These are phyloP conservation scores for Promerops cafer DNA, from an alignment of 2,113 vertebrate species.

Conservation along the genomic window DNA sequence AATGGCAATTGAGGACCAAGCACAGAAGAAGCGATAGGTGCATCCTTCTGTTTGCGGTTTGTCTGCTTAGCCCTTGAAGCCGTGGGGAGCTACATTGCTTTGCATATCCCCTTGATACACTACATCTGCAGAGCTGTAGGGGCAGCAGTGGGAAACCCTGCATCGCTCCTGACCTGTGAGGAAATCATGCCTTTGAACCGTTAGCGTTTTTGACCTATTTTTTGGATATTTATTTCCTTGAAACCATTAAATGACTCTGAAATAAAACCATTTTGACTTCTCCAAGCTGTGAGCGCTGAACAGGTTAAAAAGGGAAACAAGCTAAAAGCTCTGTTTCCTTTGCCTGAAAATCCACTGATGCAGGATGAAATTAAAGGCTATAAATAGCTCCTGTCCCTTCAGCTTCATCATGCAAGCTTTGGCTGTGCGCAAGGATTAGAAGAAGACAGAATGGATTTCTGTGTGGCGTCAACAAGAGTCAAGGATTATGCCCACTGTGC, in stretches of 20 bases:
- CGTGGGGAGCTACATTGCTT: rapidly evolving
- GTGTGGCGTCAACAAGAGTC: slow-evolving; percentile 69
- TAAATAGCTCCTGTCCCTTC: slow-evolving; percentile 69
- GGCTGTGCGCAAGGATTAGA: slow-evolving; percentile 56
- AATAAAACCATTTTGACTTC: slow-evolving; percentile 48
- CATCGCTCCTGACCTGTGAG: not conserved
- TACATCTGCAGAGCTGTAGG: not conserved
- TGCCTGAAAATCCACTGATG: slow-evolving; percentile 68
- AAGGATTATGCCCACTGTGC: slow-evolving; percentile 69
- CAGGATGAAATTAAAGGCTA: slow-evolving; percentile 70
- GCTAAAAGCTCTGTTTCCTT: slow-evolving; percentile 55
- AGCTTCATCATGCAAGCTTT: slow-evolving; percentile 61
- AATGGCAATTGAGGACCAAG: not conserved
- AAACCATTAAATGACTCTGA: not conserved
- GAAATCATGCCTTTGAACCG: not conserved
- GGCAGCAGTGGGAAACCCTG: not conserved
- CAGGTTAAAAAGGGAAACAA: slow-evolving; percentile 65
- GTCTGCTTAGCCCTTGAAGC: not conserved
- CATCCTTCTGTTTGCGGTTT: not conserved
- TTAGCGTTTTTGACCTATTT: not conserved
- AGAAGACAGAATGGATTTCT: slow-evolving; percentile 72
- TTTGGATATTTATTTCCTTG: slow-evolving; percentile 17
- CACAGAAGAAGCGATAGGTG: no score
- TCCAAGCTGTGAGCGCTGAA: slow-evolving; percentile 44
- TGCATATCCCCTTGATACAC: not conserved